Evolutionary conservation across 2,797 vertebrate genomes (phyloP).

Genomic region (Harpagifer antarcticus): DNA sequence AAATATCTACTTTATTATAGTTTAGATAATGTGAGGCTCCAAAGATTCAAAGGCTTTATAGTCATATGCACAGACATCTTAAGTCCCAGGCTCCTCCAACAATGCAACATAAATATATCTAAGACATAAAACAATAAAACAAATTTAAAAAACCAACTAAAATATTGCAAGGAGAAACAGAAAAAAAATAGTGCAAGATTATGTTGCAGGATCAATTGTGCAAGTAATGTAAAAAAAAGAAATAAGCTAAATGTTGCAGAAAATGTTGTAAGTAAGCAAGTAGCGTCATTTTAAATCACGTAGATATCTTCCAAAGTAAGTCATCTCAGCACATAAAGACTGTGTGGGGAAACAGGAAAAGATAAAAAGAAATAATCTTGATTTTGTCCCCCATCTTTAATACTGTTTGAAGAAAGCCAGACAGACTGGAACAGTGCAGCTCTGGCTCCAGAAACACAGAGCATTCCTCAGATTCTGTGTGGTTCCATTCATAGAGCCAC

Average conservation of each 20-base stretch:
- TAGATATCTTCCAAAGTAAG: not conserved
- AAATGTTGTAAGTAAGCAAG: too few relatives aligned
- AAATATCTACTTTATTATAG: not conserved
- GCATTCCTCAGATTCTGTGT: not conserved
- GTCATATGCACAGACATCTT: too few relatives aligned
- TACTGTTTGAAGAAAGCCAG: not conserved
- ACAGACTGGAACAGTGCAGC: not conserved
- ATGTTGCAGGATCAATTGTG: too few relatives aligned
- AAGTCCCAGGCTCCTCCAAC: too few relatives aligned
- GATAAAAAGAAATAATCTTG: not conserved
- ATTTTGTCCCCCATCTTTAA: not conserved
- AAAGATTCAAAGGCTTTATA: too few relatives aligned
- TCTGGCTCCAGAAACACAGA: not conserved
- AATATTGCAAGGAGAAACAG: too few relatives aligned
- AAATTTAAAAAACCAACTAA: too few relatives aligned
- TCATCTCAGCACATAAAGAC: not conserved
- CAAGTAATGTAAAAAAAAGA: too few relatives aligned
- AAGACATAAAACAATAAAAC: too few relatives aligned
- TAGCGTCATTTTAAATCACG: not conserved
- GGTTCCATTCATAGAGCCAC: not conserved
- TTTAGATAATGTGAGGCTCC: not conserved
- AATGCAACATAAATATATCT: too few relatives aligned
- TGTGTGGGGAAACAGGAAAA: not conserved
- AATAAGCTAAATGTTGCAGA: too few relatives aligned
- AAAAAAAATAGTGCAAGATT: too few relatives aligned